Evolutionary conservation across 2,113 vertebrate genomes (phyloP), one percentile per base, ranked within the genome.

Genomic region (Aptenodytes forsteri): DNA sequence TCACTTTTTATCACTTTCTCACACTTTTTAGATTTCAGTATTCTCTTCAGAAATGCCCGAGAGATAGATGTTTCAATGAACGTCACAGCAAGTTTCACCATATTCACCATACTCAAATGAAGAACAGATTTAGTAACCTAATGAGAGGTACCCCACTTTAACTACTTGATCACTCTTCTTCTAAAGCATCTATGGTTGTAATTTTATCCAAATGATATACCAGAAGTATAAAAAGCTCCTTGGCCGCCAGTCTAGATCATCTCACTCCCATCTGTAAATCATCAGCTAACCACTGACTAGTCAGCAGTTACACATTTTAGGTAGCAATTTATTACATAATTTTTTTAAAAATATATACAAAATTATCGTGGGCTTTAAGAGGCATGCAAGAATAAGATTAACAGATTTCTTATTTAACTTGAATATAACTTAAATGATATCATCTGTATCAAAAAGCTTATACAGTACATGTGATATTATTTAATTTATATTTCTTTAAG

Each of bases 241-340:
- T 83, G 70, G 85, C 22, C 82, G 94, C 73, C 90, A 90, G 15
- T 85, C 91, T 90, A 73, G 49, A 94, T 69, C 90, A 94, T 87
- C 92, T 88, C 13, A 1, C 46, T 88, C 66, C 87, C 97, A 96
- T 93, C 93, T 97, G 89, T 82, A 94, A 96, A 94, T 87, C 88
- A 95, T 96, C 90, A 92, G 34, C 85, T 95, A 96, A 94, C 93
- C 96, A 94, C 92, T 71, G 67, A 90, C 89, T 89, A 97, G 83
- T 94, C 93, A 96, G 86, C 94, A 95, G 84, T 89, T 93, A 89
- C 62, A 79, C 71, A 90, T 76, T 95, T 96, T 94, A 92, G 71
- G 89, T 95, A 95, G 84, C 58, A 97, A 94, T 94, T 95, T 96
- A 77, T 96, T 95, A 84, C 44, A 83, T 64, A 84, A 76, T 77